Percentiles rank a stretch among this genome's conserved stretches.
These are phyloP conservation scores for Solen grandis DNA, from an alignment of 1,140 invertebrate species.

Conservation along the genomic window DNA sequence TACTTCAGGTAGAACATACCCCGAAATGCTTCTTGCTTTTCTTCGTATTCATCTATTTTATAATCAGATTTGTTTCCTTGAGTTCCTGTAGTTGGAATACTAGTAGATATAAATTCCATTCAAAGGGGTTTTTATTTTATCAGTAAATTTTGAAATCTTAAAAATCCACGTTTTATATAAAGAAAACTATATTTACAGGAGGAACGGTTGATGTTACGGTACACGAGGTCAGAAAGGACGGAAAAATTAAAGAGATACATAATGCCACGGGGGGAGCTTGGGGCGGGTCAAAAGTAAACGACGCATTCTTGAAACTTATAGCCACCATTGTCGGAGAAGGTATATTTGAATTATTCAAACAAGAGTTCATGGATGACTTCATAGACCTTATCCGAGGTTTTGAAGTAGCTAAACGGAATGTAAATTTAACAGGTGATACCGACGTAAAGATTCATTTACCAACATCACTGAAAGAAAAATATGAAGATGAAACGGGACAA, in stretches of 20 bases:
- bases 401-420: conserved; percentile 29
- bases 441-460: conserved; percentile 10
- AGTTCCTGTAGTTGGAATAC: too few relatives aligned
- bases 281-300: conserved; percentile 56
- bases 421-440: not conserved
- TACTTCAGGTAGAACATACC: too few relatives aligned
- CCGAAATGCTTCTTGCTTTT: too few relatives aligned
- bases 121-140: too few relatives aligned
- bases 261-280: conserved; percentile 53
- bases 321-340: conserved; percentile 17
- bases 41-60: too few relatives aligned
- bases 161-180: too few relatives aligned
- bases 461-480: conserved; percentile 4
- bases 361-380: conserved; percentile 26
- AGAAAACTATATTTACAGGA: too few relatives aligned
- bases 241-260: conserved; percentile 43
- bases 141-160: too few relatives aligned
- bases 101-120: too few relatives aligned
- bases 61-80: too few relatives aligned
- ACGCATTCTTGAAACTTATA: conserved; percentile 32
- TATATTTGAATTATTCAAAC: conserved; percentile 20
- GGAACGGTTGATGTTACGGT: conserved; percentile 59
- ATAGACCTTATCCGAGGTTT: conserved; percentile 35
- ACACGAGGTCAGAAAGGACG: conserved; percentile 40
- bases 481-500: not conserved